phyloP scores from a whole-genome alignment of 2,113 vertebrate species.

The Oxyura jamaicensis region DNA sequence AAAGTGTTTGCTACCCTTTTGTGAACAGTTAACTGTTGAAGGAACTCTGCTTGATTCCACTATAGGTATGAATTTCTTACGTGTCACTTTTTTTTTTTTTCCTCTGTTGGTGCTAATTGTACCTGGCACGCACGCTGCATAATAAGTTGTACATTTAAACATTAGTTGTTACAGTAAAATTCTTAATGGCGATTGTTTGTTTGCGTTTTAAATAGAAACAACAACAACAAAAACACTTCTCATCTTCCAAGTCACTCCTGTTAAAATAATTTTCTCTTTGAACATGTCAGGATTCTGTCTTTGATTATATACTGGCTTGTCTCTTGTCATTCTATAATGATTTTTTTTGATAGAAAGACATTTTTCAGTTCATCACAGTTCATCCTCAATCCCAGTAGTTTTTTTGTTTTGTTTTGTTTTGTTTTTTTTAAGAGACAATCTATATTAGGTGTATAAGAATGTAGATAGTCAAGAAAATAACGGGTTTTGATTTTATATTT shows the following conservation, averaged over 20 bases:
- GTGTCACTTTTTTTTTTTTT: neutral
- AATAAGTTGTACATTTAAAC: neutral
- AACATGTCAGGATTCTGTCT: constrained; percentile 43
- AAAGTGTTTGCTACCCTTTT: neutral
- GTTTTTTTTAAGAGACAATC: neutral
- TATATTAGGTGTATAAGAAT: constrained; percentile 52
- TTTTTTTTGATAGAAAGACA: neutral
- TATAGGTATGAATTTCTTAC: neutral
- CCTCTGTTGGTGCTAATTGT: neutral
- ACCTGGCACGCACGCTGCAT: neutral
- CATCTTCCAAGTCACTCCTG: constrained; percentile 22
- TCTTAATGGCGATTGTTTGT: constrained; percentile 37
- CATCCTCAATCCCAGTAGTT: neutral
- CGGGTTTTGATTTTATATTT: constrained; percentile 40
- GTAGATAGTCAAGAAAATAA: constrained; percentile 51
- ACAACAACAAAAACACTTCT: neutral
- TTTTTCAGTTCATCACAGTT: constrained; percentile 39
- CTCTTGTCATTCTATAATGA: constrained; percentile 45
- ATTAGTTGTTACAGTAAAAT: neutral
- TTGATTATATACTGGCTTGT: constrained; percentile 52
- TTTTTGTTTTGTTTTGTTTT: neutral
- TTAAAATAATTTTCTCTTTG: constrained; percentile 40
- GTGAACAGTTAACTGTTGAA: neutral
- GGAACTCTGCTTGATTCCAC: neutral
- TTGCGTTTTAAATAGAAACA: neutral